Percentiles rank a stretch among this genome's conserved stretches.
phyloP scores from a whole-genome alignment of 1,140 invertebrate species.

The Aleiodes sp. region DNA sequence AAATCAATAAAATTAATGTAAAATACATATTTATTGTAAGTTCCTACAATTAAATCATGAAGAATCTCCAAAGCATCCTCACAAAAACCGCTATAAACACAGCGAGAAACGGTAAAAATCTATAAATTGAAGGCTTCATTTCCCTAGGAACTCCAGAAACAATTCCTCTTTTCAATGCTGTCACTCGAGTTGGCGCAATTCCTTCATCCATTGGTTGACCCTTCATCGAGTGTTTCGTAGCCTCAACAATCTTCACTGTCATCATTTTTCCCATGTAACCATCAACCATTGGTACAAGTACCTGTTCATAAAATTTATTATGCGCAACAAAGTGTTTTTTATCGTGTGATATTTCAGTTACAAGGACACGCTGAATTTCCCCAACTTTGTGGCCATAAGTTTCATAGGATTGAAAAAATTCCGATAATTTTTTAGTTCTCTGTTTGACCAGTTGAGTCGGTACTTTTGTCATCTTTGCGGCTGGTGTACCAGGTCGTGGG shows the following conservation, averaged over 20 bases:
- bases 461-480: constrained; percentile 85
- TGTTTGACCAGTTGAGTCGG: constrained; percentile 88
- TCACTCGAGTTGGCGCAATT: constrained; percentile 35
- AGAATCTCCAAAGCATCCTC: constrained; percentile 52
- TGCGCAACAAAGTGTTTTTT: constrained; percentile 91
- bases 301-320: constrained; percentile 97
- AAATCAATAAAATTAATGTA: too few relatives aligned
- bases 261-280: constrained; percentile 86
- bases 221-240: constrained; percentile 89
- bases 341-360: constrained; percentile 94
- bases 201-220: constrained; percentile 71
- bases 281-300: constrained; percentile 82
- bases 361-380: constrained; percentile 81
- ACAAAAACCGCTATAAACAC: constrained; percentile 47
- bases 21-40: not conserved
- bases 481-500: constrained; percentile 93
- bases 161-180: constrained; percentile 37
- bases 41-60: constrained; percentile 28
- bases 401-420: constrained; percentile 91
- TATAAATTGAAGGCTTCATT: constrained; percentile 40
- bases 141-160: constrained; percentile 39
- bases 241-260: constrained; percentile 78
- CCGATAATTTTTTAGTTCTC: constrained; percentile 87
- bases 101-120: constrained; percentile 35
- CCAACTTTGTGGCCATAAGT: constrained; percentile 85